These are phyloP conservation scores for Nomia melanderi DNA, from an alignment of 1,140 invertebrate genomes.

Conservation along the genomic window DNA sequence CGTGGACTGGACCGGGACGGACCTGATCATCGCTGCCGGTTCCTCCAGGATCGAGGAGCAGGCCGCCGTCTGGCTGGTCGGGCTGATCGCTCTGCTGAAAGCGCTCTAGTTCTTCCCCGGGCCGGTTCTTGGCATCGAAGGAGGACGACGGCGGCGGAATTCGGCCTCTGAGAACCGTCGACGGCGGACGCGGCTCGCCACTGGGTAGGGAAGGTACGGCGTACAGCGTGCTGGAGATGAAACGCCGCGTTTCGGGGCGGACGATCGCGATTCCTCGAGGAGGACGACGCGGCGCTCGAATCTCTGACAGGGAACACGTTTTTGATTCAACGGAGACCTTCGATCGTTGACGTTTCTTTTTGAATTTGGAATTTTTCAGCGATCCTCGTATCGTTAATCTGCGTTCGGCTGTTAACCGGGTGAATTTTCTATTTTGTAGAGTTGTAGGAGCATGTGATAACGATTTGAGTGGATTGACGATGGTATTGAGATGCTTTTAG, in stretches of 20 bases:
- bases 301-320: no score
- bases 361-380: no score
- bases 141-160: conserved; percentile 13
- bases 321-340: no score
- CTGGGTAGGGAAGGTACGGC: conserved; percentile 4
- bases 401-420: no score
- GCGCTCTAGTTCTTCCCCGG: conserved; percentile 53
- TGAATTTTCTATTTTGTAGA: no score
- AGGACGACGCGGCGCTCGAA: no score
- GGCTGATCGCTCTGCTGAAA: conserved; percentile 29
- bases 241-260: background rate
- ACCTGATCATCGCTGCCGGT: conserved; percentile 67
- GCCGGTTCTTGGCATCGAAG: background rate
- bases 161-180: background rate
- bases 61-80: background rate
- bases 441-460: no score
- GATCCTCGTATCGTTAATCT: no score
- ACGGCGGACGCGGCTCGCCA: background rate
- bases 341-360: no score
- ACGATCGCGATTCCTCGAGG: background rate
- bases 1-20: conserved; percentile 69
- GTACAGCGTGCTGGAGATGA: background rate
- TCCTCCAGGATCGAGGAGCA: conserved; percentile 45
- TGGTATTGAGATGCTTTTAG: no score
- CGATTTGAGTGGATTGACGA: no score